phyloP scores from a whole-genome alignment of 2,888 invertebrate genomes.

The Synanthedon andrenaeformis region DNA sequence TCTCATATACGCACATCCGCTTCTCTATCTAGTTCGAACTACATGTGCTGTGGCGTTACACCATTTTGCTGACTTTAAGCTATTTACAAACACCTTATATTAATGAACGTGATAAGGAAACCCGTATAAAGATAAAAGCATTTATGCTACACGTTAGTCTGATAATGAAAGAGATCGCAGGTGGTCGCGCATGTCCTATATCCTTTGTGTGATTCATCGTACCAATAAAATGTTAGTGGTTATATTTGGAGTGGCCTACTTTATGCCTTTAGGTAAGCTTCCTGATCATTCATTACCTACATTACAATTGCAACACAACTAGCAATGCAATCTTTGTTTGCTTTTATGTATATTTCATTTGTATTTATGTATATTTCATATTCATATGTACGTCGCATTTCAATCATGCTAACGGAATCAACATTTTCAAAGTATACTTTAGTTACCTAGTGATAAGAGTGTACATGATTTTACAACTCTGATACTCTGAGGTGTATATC shows the following conservation, averaged over 20 bases:
- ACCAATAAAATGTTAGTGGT: slow-evolving; percentile 32
- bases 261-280: slow-evolving; percentile 43
- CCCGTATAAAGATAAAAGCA: slow-evolving; percentile 38
- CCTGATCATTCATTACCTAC: background rate
- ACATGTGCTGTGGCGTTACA: background rate
- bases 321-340: too few species aligned
- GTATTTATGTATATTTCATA: too few species aligned
- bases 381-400: too few species aligned
- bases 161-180: slow-evolving; percentile 24
- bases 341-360: too few species aligned
- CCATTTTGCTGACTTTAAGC: background rate
- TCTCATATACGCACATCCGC: slow-evolving; percentile 12
- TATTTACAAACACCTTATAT: slow-evolving; percentile 40
- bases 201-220: slow-evolving; percentile 3
- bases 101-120: slow-evolving; percentile 42
- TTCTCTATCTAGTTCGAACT: background rate
- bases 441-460: too few species aligned
- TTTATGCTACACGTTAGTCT: slow-evolving; percentile 40
- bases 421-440: too few species aligned
- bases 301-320: too few species aligned
- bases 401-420: too few species aligned
- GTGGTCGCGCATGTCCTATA: background rate
- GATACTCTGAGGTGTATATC: too few species aligned
- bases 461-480: too few species aligned
- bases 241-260: slow-evolving; percentile 24